Evolutionary conservation across 2,797 vertebrate genomes (phyloP), one percentile per base, ranked within the genome.

Genomic region (Danio jaintianensis): DNA sequence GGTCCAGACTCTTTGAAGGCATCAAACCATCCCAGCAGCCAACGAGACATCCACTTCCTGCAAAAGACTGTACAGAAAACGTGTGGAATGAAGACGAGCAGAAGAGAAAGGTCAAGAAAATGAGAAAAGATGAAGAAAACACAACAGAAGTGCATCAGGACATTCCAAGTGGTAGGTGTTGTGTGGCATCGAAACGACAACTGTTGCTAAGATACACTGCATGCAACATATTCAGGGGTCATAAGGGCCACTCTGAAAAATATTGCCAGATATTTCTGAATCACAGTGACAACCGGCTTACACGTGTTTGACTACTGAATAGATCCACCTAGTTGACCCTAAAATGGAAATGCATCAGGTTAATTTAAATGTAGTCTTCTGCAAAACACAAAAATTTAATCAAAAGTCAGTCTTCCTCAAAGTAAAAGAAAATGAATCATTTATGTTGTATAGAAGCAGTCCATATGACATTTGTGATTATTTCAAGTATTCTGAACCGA

Each of bases 111-210:
- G 90, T 29, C 12, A 82, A 50, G 72, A 83, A 50, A 69, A 71
- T 40, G 15, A 63, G 40, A n/a, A 48, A 53, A 36, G 47, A 82
- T 6, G 77, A 78, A 29, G 72, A 84, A 61, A 70, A 70, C 80
- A 82, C 81, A 63, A 59, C 83, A 0, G 91, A 90, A 75, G 82
- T 67, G 78, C 77, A 64, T 12, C 89, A 88, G 53, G 93, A 90
- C 89, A 91, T 92, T 74, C 82, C 90, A 78, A 92, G 92, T 50
- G 93, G 94, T 95, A 66, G 6, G 92, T 91, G 75, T 79, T 68
- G 9, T 59, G 40, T 56, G 7, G 72, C 75, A 69, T 79, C 11
- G 66, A 74, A 80, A 77, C 63, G 62, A 73, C 62, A 69, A 85
- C 76, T 53, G 85, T 86, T 86, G 85, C 85, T 82, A 84, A 59